Percentiles rank a stretch among this genome's conserved stretches.
These are phyloP conservation scores for Neocrepidodera transversa DNA, from an alignment of 2,888 invertebrate genomes.

Conservation along the genomic window DNA sequence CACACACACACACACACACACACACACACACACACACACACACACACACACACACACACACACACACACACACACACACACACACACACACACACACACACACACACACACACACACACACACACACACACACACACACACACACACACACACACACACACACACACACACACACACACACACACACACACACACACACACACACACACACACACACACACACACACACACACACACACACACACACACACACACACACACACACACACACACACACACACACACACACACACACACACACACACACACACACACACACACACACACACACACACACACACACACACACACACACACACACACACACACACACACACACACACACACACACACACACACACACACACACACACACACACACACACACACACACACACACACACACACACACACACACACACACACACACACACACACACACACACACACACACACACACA, in stretches of 20 bases:
- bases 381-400: too few species aligned
- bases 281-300: too few species aligned
- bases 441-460: too few species aligned
- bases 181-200: conserved; percentile 1
- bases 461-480: too few species aligned
- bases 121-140: conserved; percentile 1
- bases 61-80: neutral
- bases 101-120: conserved; percentile 1
- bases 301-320: too few species aligned
- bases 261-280: neutral
- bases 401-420: too few species aligned
- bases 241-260: conserved; percentile 1
- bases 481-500: too few species aligned
- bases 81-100: conserved; percentile 1
- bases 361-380: too few species aligned
- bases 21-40: conserved; percentile 1
- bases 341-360: too few species aligned
- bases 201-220: conserved; percentile 1
- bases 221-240: conserved; percentile 1
- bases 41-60: conserved; percentile 1
- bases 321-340: too few species aligned
- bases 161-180: conserved; percentile 1
- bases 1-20: conserved; percentile 1
- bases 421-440: too few species aligned
- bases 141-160: conserved; percentile 1